phyloP scores from a whole-genome alignment of 2,888 invertebrate genomes.

The Marasmarcha lunaedactyla region DNA sequence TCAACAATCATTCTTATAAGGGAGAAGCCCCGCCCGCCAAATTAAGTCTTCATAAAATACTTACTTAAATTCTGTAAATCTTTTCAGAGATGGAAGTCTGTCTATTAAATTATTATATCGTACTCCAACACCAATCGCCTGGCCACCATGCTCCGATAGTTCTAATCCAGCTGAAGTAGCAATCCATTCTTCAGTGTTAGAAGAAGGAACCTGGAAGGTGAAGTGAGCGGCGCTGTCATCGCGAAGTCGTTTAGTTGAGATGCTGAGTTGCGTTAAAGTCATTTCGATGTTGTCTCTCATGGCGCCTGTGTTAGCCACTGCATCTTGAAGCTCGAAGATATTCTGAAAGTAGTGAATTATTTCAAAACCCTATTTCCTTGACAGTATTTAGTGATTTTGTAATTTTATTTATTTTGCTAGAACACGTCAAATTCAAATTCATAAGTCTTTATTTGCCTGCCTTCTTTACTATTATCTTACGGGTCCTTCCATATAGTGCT shows the following conservation, averaged over 20 bases:
- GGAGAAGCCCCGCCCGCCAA: no score
- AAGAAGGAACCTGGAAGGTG: constrained; percentile 25
- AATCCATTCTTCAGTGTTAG: constrained; percentile 38
- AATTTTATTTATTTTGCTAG: no score
- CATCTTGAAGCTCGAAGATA: constrained; percentile 55
- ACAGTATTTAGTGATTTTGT: neutral
- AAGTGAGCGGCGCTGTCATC: constrained; percentile 47
- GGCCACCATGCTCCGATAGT: constrained; percentile 30
- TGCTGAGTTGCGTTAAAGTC: constrained; percentile 37
- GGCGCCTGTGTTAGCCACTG: constrained; percentile 40
- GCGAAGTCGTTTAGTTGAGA: constrained; percentile 33
- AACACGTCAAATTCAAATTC: no score
- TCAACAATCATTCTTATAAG: no score
- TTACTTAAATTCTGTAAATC: constrained; percentile 73
- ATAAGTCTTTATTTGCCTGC: no score
- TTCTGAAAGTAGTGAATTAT: constrained; percentile 43
- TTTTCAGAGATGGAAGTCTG: constrained; percentile 72
- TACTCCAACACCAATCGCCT: constrained; percentile 57
- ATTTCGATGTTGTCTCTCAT: constrained; percentile 37
- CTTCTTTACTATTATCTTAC: no score
- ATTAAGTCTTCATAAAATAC: constrained; percentile 24
- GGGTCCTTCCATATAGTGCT: no score
- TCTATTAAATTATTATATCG: constrained; percentile 74
- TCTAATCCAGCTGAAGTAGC: constrained; percentile 46
- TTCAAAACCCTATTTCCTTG: neutral